These are phyloP conservation scores for Paguma larvata DNA, from an alignment of 2,797 vertebrate species.

Conservation along the genomic window DNA sequence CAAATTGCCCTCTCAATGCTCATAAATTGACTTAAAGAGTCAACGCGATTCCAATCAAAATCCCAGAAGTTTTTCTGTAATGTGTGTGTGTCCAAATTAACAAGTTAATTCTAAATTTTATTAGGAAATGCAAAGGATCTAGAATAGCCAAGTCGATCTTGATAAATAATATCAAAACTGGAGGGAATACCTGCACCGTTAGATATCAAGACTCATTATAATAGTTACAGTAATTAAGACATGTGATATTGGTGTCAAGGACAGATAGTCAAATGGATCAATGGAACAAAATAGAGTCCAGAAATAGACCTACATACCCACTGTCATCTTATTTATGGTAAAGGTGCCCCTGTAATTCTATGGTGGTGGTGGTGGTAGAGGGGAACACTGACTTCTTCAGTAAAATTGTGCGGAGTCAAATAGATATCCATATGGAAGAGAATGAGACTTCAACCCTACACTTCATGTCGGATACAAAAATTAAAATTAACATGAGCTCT, in stretches of 20 bases:
- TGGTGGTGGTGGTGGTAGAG: background rate
- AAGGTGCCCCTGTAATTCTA: background rate
- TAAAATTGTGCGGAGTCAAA: background rate
- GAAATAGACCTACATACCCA: background rate
- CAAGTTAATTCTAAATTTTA: constrained; percentile 31
- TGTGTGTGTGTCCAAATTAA: background rate
- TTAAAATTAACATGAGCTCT: constrained; percentile 6
- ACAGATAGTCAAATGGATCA: background rate
- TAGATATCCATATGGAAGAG: background rate
- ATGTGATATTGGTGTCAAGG: background rate
- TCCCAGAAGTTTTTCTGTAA: background rate
- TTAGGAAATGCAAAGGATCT: background rate
- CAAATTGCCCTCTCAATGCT: background rate
- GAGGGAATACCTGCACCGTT: background rate
- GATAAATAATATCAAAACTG: background rate
- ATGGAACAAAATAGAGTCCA: background rate
- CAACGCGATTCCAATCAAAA: background rate
- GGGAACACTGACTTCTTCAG: background rate
- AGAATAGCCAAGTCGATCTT: background rate
- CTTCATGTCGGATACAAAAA: constrained; percentile 4
- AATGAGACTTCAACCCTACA: background rate
- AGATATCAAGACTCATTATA: background rate
- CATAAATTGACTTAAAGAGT: background rate
- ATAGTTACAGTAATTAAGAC: background rate
- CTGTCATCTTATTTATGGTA: background rate